Conservation (phyloP, 2,888 invertebrate species). For the Carterocephalus palaemon region DNA sequence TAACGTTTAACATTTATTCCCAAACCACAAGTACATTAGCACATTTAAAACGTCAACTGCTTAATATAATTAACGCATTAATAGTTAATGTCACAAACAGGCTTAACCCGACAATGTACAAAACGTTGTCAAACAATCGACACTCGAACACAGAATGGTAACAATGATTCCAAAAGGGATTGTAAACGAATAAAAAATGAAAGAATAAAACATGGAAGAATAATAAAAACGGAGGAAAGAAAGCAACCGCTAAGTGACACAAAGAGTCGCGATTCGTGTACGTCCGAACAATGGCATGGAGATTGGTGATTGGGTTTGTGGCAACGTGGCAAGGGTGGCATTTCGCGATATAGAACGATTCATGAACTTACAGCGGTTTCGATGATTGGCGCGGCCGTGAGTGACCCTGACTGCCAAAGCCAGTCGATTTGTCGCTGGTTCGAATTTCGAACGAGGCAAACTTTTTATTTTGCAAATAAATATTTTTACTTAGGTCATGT, state of each 20-base stretch:
- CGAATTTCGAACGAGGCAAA: too few species aligned
- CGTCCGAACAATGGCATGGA: conserved; percentile 49
- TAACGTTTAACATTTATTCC: conserved; percentile 1
- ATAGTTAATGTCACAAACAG: conserved; percentile 14
- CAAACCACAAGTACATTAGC: conserved; percentile 5
- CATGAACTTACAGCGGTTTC: conserved; percentile 25
- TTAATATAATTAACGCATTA: conserved; percentile 16
- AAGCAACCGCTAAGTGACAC: conserved; percentile 40
- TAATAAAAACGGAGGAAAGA: conserved; percentile 17
- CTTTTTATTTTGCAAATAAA: too few species aligned
- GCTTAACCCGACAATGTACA: conserved; percentile 5
- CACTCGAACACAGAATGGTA: conserved; percentile 35
- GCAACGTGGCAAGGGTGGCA: conserved; percentile 49
- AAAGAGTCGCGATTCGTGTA: conserved; percentile 43
- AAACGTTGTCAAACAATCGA: conserved; percentile 30
- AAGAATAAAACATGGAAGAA: conserved; percentile 26
- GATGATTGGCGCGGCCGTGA: too few species aligned
- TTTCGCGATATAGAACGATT: conserved; percentile 37
- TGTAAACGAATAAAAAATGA: conserved; percentile 33
- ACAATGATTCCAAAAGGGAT: conserved; percentile 33
- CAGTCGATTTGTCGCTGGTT: too few species aligned
- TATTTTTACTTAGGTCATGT: too few species aligned
- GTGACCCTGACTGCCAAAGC: too few species aligned
- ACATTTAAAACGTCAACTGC: conserved; percentile 18
- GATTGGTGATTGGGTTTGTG: conserved; percentile 54